phyloP scores from a whole-genome alignment of 2,888 invertebrate genomes.

The Aquatica leii region DNA sequence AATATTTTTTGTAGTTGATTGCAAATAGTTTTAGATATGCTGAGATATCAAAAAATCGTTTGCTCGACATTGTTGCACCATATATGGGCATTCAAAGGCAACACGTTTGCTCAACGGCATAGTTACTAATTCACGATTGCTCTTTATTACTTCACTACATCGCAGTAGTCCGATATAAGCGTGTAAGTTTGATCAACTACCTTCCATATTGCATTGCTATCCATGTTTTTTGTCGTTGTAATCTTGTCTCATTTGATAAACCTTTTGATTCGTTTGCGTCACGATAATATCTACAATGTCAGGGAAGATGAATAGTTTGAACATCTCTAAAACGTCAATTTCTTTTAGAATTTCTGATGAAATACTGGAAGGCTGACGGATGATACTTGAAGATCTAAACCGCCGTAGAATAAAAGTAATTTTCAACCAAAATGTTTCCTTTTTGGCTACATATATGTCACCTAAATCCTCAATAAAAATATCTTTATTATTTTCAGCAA shows the following conservation, averaged over 20 bases:
- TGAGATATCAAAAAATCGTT: conserved; percentile 5
- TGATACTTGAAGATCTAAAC: not conserved
- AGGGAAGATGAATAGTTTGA: not conserved
- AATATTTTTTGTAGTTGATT: conserved; percentile 9
- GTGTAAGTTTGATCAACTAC: not conserved
- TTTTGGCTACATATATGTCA: too few species aligned
- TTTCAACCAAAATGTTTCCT: not conserved
- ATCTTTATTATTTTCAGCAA: not conserved
- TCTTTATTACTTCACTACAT: not conserved
- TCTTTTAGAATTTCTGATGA: not conserved
- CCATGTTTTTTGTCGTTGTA: not conserved
- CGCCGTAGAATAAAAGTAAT: not conserved
- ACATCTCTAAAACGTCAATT: not conserved
- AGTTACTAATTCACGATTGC: not conserved
- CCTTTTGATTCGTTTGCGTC: not conserved
- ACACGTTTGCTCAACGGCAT: conserved; percentile 2
- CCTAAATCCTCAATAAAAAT: not conserved
- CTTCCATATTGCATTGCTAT: not conserved
- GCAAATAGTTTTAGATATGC: conserved; percentile 15
- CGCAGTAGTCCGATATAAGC: not conserved
- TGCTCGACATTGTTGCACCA: conserved; percentile 15
- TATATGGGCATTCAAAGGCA: conserved; percentile 16
- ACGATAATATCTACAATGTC: not conserved
- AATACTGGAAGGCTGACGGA: not conserved
- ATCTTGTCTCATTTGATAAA: not conserved